These are phyloP conservation scores for Acleris laterana DNA, from an alignment of 2,888 invertebrate genomes.

Conservation along the genomic window DNA sequence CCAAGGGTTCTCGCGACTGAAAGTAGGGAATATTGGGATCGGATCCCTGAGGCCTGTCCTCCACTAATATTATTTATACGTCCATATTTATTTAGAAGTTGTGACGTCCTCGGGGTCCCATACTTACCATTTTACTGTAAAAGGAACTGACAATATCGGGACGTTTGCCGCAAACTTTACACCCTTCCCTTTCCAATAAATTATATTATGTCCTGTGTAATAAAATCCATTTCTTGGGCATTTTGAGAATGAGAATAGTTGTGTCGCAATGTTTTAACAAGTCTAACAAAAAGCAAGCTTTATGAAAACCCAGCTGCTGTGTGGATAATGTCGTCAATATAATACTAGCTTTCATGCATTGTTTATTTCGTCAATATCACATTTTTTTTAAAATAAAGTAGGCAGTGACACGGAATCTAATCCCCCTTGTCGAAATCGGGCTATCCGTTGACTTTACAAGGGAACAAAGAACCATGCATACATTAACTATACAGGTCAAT, in stretches of 20 bases:
- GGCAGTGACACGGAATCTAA: too few relatives aligned
- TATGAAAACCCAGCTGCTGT: too few relatives aligned
- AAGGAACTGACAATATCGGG: constrained; percentile 54
- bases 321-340: too few relatives aligned
- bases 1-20: constrained; percentile 12
- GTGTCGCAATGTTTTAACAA: background rate
- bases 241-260: background rate
- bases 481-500: too few relatives aligned
- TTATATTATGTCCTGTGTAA: constrained; percentile 13
- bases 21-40: constrained; percentile 45
- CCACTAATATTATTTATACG: constrained; percentile 55
- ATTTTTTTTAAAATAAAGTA: too few relatives aligned
- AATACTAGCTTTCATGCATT: too few relatives aligned
- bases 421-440: too few relatives aligned
- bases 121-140: constrained; percentile 55
- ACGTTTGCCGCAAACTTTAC: constrained; percentile 43
- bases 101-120: constrained; percentile 59
- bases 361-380: too few relatives aligned
- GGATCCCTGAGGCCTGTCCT: constrained; percentile 45
- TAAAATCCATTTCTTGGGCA: background rate
- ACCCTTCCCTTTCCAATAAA: constrained; percentile 14
- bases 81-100: constrained; percentile 64
- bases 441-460: too few relatives aligned
- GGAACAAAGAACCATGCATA: too few relatives aligned
- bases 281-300: too few relatives aligned